A percentile compares a stretch with the other conserved stretches of the same genome.
These are phyloP conservation scores for Gortyna flavago DNA, from an alignment of 2,888 invertebrate species.

Conservation along the genomic window DNA sequence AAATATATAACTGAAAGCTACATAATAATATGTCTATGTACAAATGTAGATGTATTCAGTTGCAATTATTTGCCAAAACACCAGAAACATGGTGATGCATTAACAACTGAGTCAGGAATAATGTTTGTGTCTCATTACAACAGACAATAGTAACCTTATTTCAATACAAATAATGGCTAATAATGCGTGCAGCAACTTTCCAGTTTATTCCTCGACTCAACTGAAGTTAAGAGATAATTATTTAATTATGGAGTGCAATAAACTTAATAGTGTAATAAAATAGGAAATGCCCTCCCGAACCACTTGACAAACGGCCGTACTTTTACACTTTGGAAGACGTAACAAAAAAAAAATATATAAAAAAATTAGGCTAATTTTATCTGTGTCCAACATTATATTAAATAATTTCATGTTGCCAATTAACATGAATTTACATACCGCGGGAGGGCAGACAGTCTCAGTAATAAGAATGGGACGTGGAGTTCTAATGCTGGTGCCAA, in stretches of 20 bases:
- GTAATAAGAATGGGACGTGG: constrained; percentile 70
- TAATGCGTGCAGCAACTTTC: constrained; percentile 46
- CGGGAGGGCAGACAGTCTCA: constrained; percentile 81
- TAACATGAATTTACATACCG: constrained; percentile 62
- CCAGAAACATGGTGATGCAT: constrained; percentile 77
- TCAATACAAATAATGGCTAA: constrained; percentile 43
- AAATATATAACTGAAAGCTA: constrained; percentile 58
- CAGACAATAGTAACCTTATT: constrained; percentile 53
- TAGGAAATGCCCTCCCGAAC: constrained; percentile 87
- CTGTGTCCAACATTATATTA: constrained; percentile 67
- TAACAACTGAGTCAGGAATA: constrained; percentile 54
- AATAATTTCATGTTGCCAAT: constrained; percentile 60
- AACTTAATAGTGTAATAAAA: constrained; percentile 86
- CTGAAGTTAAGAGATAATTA: constrained; percentile 73
- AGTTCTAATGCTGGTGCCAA: constrained; percentile 76
- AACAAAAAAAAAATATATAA: constrained; percentile 73
- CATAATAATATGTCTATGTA: constrained; percentile 63
- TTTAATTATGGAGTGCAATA: constrained; percentile 85
- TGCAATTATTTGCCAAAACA: constrained; percentile 59
- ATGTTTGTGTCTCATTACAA: constrained; percentile 48
- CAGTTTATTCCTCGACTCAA: constrained; percentile 63
- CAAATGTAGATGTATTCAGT: constrained; percentile 54
- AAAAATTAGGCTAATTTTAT: constrained; percentile 70
- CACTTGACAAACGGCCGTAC: constrained; percentile 78
- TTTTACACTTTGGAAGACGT: constrained; percentile 80